These are phyloP conservation scores for Apis laboriosa DNA, from an alignment of 1,140 invertebrate species.

Conservation along the genomic window DNA sequence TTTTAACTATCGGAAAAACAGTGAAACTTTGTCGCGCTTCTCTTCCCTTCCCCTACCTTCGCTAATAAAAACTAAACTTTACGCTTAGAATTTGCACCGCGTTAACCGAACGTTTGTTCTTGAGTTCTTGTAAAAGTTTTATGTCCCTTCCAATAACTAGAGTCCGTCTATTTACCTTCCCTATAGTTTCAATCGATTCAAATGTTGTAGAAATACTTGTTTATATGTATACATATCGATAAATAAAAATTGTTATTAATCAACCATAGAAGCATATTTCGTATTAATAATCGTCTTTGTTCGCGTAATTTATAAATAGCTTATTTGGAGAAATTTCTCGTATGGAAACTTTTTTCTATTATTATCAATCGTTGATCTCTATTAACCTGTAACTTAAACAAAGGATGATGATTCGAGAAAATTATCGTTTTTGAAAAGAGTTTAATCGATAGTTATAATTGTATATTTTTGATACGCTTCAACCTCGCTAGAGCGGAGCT, in stretches of 20 bases:
- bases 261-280: background rate
- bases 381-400: too few relatives aligned
- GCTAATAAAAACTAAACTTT: constrained; percentile 42
- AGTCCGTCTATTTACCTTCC: background rate
- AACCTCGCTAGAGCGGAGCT: too few relatives aligned
- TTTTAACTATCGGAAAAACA: constrained; percentile 45
- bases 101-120: constrained; percentile 15
- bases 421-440: too few relatives aligned
- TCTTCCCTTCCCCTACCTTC: too few relatives aligned
- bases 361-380: too few relatives aligned
- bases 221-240: background rate
- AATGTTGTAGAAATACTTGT: background rate
- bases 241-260: background rate
- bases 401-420: too few relatives aligned
- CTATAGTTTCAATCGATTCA: background rate
- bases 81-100: constrained; percentile 32
- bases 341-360: too few relatives aligned
- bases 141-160: background rate
- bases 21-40: constrained; percentile 37
- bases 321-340: too few relatives aligned
- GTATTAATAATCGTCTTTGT: too few relatives aligned
- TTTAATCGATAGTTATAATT: too few relatives aligned
- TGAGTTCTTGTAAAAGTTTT: constrained; percentile 18
- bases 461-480: too few relatives aligned
- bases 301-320: too few relatives aligned